Evolutionary conservation across 1,140 invertebrate species (phyloP), one percentile per base, ranked within the genome.

Genomic region (Venustaconcha ellipsiformis): DNA sequence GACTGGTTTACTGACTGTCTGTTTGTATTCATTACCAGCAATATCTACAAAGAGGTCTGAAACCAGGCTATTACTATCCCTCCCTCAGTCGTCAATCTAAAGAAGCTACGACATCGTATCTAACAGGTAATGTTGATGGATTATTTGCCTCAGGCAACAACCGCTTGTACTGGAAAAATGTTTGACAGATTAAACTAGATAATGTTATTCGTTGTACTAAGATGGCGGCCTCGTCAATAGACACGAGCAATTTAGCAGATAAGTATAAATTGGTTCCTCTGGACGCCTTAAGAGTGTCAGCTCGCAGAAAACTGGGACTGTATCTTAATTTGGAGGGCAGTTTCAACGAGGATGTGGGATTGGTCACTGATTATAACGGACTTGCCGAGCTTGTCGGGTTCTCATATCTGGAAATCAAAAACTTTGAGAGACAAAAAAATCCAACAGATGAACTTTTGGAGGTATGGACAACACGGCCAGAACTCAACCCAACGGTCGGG

Each of bases 331-430:
- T 64, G 56, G 69, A 75, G 20, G 73, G 64, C 6, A 59, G 23
- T 20, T 37, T 79, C 1, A 64, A 72, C 69, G 70, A 64, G 23
- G 73, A 76, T 23, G 65, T 37, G 18, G 65, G 64, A 6, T 37
- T 79, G 55, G 48, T 79, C 14, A 76, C 63, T 63, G 67, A 79
- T 65, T 79, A 60, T 26, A 14, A 37, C 55, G 78, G 78, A 59
- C 58, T 79, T 17, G 78, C 73, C 14, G 78, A 79, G 60, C 18
- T 67, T 23, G 70, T 72, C 20, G 78, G 73, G 2, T 79, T 79
- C 56, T 15, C 13, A 13, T 68, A 79, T 26, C 48, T 72, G 15
- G 78, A 79, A 74, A 76, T 79, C 5, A 57, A 48, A 37, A 74
- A 76, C 14, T 72, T 79, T 57, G 70, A 74, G 26, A 20, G 57